A percentile compares a stretch with the other conserved stretches of the same genome.
Evolutionary conservation across 2,888 invertebrate genomes (phyloP).

Genomic region (Ischnura elegans): DNA sequence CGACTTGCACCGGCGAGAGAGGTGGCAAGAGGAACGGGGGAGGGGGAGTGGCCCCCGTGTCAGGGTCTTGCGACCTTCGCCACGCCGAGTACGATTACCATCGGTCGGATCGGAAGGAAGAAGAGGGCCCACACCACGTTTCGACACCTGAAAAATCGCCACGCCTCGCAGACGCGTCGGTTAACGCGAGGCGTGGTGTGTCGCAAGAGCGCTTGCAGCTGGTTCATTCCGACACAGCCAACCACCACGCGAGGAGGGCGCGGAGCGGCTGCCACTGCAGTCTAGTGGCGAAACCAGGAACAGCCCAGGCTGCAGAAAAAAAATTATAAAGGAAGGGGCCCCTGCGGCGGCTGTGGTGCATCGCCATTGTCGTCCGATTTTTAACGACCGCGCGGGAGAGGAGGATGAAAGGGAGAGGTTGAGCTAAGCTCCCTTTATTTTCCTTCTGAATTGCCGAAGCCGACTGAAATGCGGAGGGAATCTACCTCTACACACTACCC

Average conservation of each 20-base stretch:
- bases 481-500: no score
- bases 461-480: background rate
- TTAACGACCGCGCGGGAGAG: background rate
- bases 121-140: background rate
- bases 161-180: background rate
- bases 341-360: background rate
- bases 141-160: background rate
- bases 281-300: background rate
- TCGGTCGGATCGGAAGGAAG: background rate
- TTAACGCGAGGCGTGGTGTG: background rate
- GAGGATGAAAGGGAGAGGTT: background rate
- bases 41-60: background rate
- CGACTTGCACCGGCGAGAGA: background rate
- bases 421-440: background rate
- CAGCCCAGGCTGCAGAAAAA: background rate
- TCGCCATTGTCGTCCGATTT: background rate
- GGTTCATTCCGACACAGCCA: background rate
- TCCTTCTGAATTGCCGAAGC: background rate
- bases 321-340: no score
- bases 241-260: background rate
- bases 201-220: background rate
- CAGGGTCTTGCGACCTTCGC: constrained; percentile 13
- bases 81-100: background rate
- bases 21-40: background rate
- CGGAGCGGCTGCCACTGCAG: background rate